Conservation (phyloP, 2,113 vertebrate genomes). For the Atherinomorus stipes region DNA sequence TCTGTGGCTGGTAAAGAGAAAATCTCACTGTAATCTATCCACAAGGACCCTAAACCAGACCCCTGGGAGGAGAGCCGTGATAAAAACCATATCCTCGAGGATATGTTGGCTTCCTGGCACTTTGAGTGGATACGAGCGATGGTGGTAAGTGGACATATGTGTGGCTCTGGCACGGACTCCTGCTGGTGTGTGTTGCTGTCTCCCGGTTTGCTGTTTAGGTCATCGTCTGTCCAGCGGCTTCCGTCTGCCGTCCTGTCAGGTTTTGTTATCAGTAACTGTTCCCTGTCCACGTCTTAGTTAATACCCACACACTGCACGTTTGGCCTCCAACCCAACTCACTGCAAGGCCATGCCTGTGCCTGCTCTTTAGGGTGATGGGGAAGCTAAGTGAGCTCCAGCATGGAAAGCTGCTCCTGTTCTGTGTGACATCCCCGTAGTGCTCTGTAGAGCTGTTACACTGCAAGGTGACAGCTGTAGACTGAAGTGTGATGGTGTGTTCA, state of each 20-base stretch:
- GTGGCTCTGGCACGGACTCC: slow-evolving; percentile 68
- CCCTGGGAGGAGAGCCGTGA: slow-evolving; percentile 80
- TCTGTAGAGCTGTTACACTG: slow-evolving; percentile 37
- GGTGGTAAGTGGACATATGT: slow-evolving; percentile 85
- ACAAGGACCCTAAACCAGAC: slow-evolving; percentile 84
- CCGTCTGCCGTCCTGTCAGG: slow-evolving; percentile 64
- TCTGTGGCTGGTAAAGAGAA: slow-evolving; percentile 72
- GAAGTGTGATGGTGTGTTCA: slow-evolving; percentile 41
- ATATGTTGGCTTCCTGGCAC: slow-evolving; percentile 88
- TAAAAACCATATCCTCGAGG: slow-evolving; percentile 85
- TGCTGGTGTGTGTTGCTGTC: slow-evolving; percentile 69
- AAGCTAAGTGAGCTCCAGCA: slow-evolving; percentile 58
- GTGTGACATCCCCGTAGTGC: slow-evolving; percentile 54
- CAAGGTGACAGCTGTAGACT: slow-evolving; percentile 41
- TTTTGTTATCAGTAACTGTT: slow-evolving; percentile 57
- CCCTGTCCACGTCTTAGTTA: slow-evolving; percentile 61
- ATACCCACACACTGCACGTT: slow-evolving; percentile 68
- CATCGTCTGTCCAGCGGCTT: slow-evolving; percentile 71
- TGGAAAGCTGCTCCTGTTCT: slow-evolving; percentile 60
- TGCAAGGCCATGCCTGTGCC: slow-evolving; percentile 42
- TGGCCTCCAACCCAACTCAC: slow-evolving; percentile 32
- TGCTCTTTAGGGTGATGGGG: slow-evolving; percentile 62
- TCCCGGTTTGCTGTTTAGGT: slow-evolving; percentile 63
- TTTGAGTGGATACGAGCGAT: slow-evolving; percentile 86
- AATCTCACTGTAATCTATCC: slow-evolving; percentile 83